phyloP scores from a whole-genome alignment of 2,888 invertebrate genomes.

The Brenthis hecate region DNA sequence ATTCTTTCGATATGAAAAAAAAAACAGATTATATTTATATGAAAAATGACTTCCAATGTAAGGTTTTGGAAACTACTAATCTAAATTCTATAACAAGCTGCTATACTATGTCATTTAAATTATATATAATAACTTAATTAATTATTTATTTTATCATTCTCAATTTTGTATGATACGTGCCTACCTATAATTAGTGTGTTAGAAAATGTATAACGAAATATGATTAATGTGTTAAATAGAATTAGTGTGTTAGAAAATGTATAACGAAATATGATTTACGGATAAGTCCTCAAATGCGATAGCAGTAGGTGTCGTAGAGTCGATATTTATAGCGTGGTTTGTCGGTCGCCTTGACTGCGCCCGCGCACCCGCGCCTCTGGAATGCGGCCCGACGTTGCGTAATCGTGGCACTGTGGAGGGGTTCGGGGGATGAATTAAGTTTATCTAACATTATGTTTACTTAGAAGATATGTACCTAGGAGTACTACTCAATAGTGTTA shows the following conservation, averaged over 20 bases:
- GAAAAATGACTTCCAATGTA: no score
- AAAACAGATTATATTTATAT: no score
- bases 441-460: not conserved
- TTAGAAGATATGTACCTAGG: no score
- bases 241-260: not conserved
- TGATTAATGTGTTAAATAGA: constrained; percentile 1
- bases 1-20: no score
- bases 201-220: constrained; percentile 6
- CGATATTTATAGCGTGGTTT: constrained; percentile 43
- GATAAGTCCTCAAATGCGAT: constrained; percentile 32
- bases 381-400: constrained; percentile 35
- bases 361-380: constrained; percentile 26
- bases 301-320: constrained; percentile 30
- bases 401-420: constrained; percentile 6
- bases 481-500: no score
- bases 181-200: no score
- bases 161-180: no score
- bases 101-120: no score
- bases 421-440: constrained; percentile 20
- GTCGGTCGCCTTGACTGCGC: constrained; percentile 46
- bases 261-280: constrained; percentile 10
- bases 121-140: no score
- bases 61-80: no score
- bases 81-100: no score
- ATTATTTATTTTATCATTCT: no score